Base-by-base conservation (phyloP, 2,888 invertebrate genomes). In the Capitulum mitella region DNA sequence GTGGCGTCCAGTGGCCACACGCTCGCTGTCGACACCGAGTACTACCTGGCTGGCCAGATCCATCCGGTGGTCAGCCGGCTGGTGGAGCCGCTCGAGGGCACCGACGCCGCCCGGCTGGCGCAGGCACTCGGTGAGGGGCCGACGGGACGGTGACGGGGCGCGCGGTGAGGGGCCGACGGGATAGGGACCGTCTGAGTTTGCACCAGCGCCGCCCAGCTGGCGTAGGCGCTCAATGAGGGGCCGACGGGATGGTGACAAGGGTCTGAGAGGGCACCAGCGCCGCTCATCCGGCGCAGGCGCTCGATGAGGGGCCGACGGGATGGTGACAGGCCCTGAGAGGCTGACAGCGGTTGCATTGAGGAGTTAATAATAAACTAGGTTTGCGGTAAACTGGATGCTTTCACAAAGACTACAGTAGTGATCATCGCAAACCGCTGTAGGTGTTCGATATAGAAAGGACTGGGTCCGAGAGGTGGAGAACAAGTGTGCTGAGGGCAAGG, bases 41-140 rank as follows among this genome's bases (percentile, higher is more conserved):
- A 99, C 86, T 99, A 99, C 87, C 87, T 99, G 82, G 90, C 93
- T 0, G 93, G 96, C 84, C 99, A 99, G 87, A 90, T 99, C 74
- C 97, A 97, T 86, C 99, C 99, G 0, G 97, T 99, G 0, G 92
- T 98, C 81, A 91, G 94, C 46, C 79, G 99, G 82, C 91, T 99
- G 84, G 95, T 96, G 85, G 97, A 97, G 82, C 98, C 98, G 0
- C 93, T 99, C 75, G 95, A 97, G 82, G 97, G 95, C 22, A 93
- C 94, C 82, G 97, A 98, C 87, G 90, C 93, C 3, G 93, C 92
- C 78, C 89, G 93, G 81, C 91, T 99, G 81, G 98, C 98, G 0
- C 91, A 93, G 84, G 92, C 93, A 85, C 89, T 99, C 79, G 98
- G 97, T 83, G 85, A 91, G 79, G 19, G 5, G 43, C 43, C 6